Conservation (phyloP, 2,113 vertebrate genomes). For the Apus apus region DNA sequence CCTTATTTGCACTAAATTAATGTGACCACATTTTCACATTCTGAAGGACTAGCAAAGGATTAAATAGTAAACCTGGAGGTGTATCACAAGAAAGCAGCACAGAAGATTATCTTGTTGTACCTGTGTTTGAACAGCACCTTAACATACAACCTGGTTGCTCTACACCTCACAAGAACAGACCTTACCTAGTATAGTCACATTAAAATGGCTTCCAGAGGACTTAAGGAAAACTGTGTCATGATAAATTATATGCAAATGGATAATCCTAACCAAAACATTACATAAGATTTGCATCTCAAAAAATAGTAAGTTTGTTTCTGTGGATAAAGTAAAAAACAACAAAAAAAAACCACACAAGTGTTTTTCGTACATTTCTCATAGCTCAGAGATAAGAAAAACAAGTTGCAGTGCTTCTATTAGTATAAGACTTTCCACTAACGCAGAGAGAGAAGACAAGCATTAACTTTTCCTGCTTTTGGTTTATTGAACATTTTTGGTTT, state of each 20-base stretch:
- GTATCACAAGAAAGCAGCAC: background rate
- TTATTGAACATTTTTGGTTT: background rate
- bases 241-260: background rate
- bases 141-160: background rate
- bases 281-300: background rate
- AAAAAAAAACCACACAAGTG: too few relatives aligned
- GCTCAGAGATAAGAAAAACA: background rate
- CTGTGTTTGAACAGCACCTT: background rate
- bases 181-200: background rate
- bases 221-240: background rate
- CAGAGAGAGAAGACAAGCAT: background rate
- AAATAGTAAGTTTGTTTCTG: background rate
- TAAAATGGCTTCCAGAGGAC: background rate
- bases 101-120: background rate
- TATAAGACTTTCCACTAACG: background rate
- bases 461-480: background rate
- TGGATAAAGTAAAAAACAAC: background rate
- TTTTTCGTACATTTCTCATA: background rate
- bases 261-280: background rate
- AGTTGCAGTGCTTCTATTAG: background rate
- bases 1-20: background rate
- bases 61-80: background rate
- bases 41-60: background rate
- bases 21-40: background rate
- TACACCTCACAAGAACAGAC: background rate